A percentile compares a stretch with the other conserved stretches of the same genome.
These are phyloP conservation scores for Aplysina aerophoba DNA, from an alignment of 37 sponge, comb jelly and placozoan species.

Conservation along the genomic window DNA sequence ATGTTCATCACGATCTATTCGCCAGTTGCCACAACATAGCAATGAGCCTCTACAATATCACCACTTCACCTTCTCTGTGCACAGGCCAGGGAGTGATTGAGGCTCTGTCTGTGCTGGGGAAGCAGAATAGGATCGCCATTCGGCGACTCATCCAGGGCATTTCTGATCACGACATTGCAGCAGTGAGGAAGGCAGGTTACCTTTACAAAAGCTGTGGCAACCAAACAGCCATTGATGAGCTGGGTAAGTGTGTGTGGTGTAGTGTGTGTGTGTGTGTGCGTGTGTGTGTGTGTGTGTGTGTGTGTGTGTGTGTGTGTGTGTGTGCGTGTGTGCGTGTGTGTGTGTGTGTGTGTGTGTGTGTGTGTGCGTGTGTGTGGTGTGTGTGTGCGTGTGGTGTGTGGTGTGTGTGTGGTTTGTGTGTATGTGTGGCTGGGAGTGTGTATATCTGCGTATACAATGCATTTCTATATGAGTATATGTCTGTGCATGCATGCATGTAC, in stretches of 20 bases:
- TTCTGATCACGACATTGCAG: constrained; percentile 29
- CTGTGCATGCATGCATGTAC: too few species aligned
- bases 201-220: constrained; percentile 58
- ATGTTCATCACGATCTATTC: too few species aligned
- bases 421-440: too few species aligned
- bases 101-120: constrained; percentile 14
- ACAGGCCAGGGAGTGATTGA: neutral
- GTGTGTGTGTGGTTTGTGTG: too few species aligned
- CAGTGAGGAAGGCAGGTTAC: constrained; percentile 39
- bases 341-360: neutral
- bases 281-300: neutral
- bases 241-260: neutral
- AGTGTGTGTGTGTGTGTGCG: neutral
- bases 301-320: neutral
- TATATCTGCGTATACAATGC: too few species aligned
- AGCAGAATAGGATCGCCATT: constrained; percentile 39
- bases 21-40: too few species aligned
- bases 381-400: too few species aligned
- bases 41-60: too few species aligned
- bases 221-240: constrained; percentile 16
- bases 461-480: too few species aligned
- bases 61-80: too few species aligned
- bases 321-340: constrained; percentile 8
- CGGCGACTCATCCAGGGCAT: constrained; percentile 41
- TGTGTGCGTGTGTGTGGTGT: too few species aligned